Base-by-base conservation (phyloP, 35 echinoderm and acorn worm genomes). In the Eucidaris tribuloides region DNA sequence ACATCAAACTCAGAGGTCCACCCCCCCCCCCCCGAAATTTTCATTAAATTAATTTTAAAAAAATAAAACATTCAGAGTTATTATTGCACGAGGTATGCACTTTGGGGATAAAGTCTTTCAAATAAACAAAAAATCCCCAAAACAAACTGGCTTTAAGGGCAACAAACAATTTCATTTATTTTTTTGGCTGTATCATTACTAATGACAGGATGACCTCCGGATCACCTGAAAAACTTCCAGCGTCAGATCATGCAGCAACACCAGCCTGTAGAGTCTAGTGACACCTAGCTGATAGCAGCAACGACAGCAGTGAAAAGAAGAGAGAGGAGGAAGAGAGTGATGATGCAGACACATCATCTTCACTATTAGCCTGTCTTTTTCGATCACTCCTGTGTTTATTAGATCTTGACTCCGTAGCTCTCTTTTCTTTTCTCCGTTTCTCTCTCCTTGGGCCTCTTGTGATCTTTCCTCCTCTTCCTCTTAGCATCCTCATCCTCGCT, bases 231-330 rank as follows among this genome's bases (percentile, higher is more conserved):
- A 76, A 83, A 92, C 44, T 84, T 89, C 28, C 94, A 91, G 30
- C 82, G 91, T 23, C 71, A 84, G 81, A 97, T 97, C 64, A 97
- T 97, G 94, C 89, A 88, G 46, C 94, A 97, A 37, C 79, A 84
- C 11, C 94, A 91, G 52, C 89, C 84, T 1, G 83, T 92, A 6
- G 25, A 83, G 65, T 46, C 79, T 37, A 86, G 82, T 37, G 65
- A 80, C 4, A 82, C 32, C 19, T 57, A n/a, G n/a, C 42, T 50
- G 68, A 62, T 42, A 63, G 22, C 34, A 57, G 61, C 32, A 31
- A 84, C 19, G 20, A 35, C 24, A 80, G 74, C 42, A 28, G 46
- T n/a, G 46, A 71, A 7, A 39, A 72, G 9, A n/a, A 78, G 35
- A 65, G 61, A 58, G 28, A 33, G 44, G 36, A 49, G 33, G 60